Evolutionary conservation across 2,113 vertebrate genomes (phyloP).

Genomic region (Sylvia atricapilla): DNA sequence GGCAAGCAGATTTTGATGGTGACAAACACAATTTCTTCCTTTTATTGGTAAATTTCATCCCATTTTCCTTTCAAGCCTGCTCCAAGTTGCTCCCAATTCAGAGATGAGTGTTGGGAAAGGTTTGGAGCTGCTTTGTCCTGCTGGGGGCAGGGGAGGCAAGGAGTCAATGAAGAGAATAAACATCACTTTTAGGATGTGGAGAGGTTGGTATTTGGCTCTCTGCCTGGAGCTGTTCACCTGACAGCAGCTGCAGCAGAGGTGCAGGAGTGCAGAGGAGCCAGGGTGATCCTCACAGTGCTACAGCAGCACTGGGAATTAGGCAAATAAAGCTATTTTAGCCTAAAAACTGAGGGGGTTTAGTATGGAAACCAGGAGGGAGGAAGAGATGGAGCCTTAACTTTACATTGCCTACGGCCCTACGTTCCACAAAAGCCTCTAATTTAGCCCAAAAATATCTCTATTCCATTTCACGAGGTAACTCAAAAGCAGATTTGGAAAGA

Average conservation of each 20-base stretch:
- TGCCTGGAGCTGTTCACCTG: not conserved
- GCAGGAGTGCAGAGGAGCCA: not conserved
- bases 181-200: not conserved
- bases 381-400: not conserved
- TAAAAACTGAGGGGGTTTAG: not conserved
- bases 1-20: not conserved
- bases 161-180: not conserved
- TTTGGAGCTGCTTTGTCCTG: not conserved
- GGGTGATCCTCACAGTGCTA: not conserved
- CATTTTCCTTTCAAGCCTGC: not conserved
- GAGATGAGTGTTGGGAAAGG: not conserved
- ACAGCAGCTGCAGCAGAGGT: not conserved
- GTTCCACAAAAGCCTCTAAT: not conserved
- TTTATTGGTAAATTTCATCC: not conserved
- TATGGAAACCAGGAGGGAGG: not conserved
- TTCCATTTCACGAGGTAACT: not conserved
- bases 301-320: not conserved
- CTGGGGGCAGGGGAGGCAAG: not conserved
- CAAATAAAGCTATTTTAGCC: not conserved
- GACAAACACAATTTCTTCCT: not conserved
- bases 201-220: not conserved
- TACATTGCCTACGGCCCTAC: not conserved
- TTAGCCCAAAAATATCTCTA: not conserved
- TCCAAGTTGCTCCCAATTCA: not conserved
- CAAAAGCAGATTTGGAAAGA: not conserved